These are phyloP conservation scores for Papilio elwesi DNA, from an alignment of 2,888 invertebrate species.

Conservation along the genomic window DNA sequence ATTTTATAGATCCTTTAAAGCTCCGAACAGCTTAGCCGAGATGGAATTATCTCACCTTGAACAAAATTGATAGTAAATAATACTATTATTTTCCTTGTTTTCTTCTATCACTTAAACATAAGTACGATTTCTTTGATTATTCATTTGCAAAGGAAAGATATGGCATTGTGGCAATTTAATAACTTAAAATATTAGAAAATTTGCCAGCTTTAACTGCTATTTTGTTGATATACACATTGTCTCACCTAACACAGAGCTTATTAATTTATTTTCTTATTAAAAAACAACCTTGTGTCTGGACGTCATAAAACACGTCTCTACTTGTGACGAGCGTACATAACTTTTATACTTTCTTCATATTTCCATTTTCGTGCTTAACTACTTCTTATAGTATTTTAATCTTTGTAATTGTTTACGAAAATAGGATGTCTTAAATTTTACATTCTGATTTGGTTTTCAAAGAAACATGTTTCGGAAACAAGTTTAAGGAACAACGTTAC, in stretches of 20 bases:
- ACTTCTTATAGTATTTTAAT: too few relatives aligned
- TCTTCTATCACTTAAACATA: background rate
- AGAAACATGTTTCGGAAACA: too few relatives aligned
- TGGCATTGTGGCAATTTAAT: background rate
- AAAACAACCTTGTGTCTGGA: conserved; percentile 2
- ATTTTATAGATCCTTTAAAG: conserved; percentile 24
- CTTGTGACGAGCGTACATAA: background rate
- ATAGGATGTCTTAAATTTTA: too few relatives aligned
- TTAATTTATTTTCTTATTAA: background rate
- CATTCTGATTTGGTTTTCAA: too few relatives aligned
- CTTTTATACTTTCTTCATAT: background rate
- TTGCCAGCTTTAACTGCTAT: too few relatives aligned
- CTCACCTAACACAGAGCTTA: too few relatives aligned
- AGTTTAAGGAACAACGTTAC: too few relatives aligned
- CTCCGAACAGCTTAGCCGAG: conserved; percentile 3
- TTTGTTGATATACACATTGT: too few relatives aligned
- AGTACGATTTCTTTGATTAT: background rate
- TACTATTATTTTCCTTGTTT: background rate
- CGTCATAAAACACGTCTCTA: conserved; percentile 3
- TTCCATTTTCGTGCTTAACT: background rate
- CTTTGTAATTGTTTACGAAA: too few relatives aligned
- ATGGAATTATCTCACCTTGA: conserved; percentile 17
- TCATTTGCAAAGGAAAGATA: background rate
- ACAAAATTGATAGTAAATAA: conserved; percentile 19
- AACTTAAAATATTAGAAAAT: too few relatives aligned